These are phyloP conservation scores for Chunga burmeisteri DNA, from an alignment of 2,113 vertebrate genomes.

Conservation along the genomic window DNA sequence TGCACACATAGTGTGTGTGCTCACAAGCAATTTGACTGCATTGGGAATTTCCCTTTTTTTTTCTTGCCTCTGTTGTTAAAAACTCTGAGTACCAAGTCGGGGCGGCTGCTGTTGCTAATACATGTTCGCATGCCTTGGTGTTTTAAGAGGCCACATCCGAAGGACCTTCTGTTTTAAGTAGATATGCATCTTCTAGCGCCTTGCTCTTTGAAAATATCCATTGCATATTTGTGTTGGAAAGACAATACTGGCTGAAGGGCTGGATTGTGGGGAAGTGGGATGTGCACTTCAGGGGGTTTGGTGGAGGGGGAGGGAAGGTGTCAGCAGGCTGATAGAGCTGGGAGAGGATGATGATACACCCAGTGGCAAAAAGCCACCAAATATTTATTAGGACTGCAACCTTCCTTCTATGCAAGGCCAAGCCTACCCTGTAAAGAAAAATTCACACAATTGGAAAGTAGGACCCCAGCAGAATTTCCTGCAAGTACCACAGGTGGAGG, in stretches of 20 bases:
- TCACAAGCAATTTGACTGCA: not conserved
- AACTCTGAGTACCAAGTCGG: not conserved
- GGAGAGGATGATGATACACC: not conserved
- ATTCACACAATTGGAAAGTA: not conserved
- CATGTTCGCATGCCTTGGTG: not conserved
- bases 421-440: not conserved
- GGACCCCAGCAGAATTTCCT: not conserved
- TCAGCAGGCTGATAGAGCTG: not conserved
- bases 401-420: not conserved
- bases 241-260: not conserved
- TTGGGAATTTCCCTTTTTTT: not conserved
- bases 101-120: not conserved
- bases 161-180: not conserved
- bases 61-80: not conserved
- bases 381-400: not conserved
- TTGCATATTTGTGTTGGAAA: not conserved
- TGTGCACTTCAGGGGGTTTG: not conserved
- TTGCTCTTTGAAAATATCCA: conserved; percentile 19
- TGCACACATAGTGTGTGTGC: not conserved
- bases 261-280: not conserved
- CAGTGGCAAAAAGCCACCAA: not conserved
- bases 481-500: not conserved
- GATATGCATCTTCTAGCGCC: not conserved
- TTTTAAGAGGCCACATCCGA: not conserved
- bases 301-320: not conserved